These are phyloP conservation scores for Stomatorhinus ivindoensis DNA, from an alignment of 2,113 vertebrate genomes.

Conservation along the genomic window DNA sequence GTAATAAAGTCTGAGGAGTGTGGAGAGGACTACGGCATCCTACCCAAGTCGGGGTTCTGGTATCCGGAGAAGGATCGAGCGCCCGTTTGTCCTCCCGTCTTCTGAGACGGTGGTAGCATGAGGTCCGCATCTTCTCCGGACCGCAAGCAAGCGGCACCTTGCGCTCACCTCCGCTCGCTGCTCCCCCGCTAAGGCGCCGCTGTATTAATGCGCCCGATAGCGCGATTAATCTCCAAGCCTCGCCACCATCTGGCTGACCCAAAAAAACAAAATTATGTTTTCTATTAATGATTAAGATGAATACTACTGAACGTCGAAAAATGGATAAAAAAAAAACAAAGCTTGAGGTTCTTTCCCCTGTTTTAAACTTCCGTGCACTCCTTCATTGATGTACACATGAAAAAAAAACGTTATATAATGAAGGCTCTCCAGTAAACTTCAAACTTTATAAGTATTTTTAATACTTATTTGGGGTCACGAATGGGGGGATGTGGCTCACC, in stretches of 20 bases:
- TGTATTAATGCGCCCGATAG: conserved; percentile 56
- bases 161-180: conserved; percentile 45
- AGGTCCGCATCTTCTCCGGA: conserved; percentile 44
- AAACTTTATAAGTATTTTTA: neutral
- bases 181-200: conserved; percentile 59
- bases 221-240: conserved; percentile 62
- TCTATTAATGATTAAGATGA: conserved; percentile 53
- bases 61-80: conserved; percentile 15
- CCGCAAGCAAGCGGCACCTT: conserved; percentile 38
- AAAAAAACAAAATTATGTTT: conserved; percentile 53
- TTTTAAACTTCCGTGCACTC: neutral
- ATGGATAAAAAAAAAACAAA: conserved; percentile 7
- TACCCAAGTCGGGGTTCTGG: conserved; percentile 8
- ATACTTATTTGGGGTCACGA: too few relatives aligned
- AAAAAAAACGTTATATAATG: neutral
- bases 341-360: neutral
- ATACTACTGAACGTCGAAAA: conserved; percentile 30
- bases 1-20: neutral
- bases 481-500: neutral
- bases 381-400: neutral
- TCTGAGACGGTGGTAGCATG: conserved; percentile 25
- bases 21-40: neutral
- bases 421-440: neutral
- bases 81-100: too few relatives aligned
- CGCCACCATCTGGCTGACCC: conserved; percentile 64